Evolutionary conservation across 2,113 vertebrate species (phyloP), one percentile per base, ranked within the genome.

Genomic region (Centropristis striata): DNA sequence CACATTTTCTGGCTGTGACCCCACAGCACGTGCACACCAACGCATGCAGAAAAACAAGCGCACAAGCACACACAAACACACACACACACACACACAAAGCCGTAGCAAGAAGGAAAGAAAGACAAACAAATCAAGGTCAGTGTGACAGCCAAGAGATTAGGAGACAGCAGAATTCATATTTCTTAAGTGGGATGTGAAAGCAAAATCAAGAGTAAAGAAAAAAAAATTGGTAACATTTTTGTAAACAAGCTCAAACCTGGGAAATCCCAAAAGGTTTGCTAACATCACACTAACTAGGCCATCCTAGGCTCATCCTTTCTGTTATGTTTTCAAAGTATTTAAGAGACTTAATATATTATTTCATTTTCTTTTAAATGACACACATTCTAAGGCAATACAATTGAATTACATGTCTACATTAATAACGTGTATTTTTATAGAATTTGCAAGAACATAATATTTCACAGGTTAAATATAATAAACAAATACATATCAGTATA

Each of bases 1-100:
- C 71, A 98, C 89, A 78, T 96, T 97, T 92, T 99, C 97, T 86
- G 98, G 97, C 98, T 99, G 96, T 70, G 76, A 89, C 77, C 89
- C 79, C 95, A 92, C 83, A 83, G 93, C 84, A 92, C 6, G 1
- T 28, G 46, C 41, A 88, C 51, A 67, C 20, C 64, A 49, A 91
- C 10, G 14, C 84, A 8, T 9, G 71, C 18, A 41, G 54, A 36
- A 51, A 18, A 59, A 63, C 41, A 8, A 6, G 7, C 10, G 6
- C 50, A 41, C 9, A 8, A 1, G 3, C 25, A 88, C 66, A 28
- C 3, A 47, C 21, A 27, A 2, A 39, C 10, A 21, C 25, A 47
- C 25, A 47, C 20, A 68, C 32, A 39, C 10, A 21, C 25, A 47
- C 25, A 47, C 20, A 68, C 32, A 46, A 21, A 28, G 86, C 92